Conservation (phyloP, 2,888 invertebrate species). For the Xylocampa areola region DNA sequence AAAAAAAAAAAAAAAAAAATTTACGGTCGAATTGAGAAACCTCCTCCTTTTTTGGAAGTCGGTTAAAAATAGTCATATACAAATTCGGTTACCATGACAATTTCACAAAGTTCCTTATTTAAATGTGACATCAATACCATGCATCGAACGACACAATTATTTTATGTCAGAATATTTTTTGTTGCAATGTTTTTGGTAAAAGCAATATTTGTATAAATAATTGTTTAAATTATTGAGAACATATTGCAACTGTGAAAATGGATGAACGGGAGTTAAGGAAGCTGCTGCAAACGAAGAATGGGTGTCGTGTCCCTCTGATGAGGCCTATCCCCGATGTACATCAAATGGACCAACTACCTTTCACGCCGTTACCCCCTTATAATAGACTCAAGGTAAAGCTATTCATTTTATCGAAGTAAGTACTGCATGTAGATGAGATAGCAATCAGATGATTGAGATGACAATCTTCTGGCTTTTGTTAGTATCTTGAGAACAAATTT, state of each 20-base stretch:
- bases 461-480: no score
- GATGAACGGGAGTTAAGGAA: conserved; percentile 83
- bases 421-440: no score
- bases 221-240: conserved; percentile 44
- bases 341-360: conserved; percentile 79
- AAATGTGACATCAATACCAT: conserved; percentile 39
- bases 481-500: no score
- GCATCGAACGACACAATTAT: neutral
- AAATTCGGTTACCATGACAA: conserved; percentile 44
- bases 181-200: conserved; percentile 20
- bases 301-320: conserved; percentile 81
- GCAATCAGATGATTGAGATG: no score
- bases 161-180: conserved; percentile 19
- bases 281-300: conserved; percentile 83
- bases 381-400: conserved; percentile 81
- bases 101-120: conserved; percentile 27
- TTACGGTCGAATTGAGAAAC: no score
- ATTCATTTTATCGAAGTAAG: conserved; percentile 15
- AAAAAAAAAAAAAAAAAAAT: no score
- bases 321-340: conserved; percentile 79
- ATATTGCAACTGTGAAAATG: conserved; percentile 68
- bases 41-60: no score
- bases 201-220: conserved; percentile 29
- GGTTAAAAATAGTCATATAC: no score
- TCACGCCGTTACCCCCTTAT: conserved; percentile 80